Evolutionary conservation across 2,113 vertebrate species (phyloP), one percentile per base, ranked within the genome.

Genomic region (human (Homo sapiens)): DNA sequence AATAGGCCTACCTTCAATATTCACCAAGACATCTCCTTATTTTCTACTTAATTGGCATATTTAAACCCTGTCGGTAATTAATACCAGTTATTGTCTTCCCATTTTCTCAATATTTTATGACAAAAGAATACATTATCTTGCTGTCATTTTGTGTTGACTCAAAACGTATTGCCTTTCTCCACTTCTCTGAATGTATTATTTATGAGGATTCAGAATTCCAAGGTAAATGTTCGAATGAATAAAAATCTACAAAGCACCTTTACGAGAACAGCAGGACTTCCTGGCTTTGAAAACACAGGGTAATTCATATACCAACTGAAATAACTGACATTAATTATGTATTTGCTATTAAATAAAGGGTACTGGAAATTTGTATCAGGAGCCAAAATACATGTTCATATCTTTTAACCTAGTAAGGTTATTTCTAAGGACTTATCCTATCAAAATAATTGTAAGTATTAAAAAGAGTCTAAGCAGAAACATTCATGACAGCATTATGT

Each of bases 171-270:
- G 79, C 59, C 72, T 96, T 94, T 88, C 73, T 96, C 52, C 75
- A 82, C 38, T 96, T 94, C 88, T 43, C 72, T 70, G 35, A 92
- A 92, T 96, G 61, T 40, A 97, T 94, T 97, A 96, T 97, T 96
- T 87, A 97, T 96, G 82, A 96, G 76, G 27, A 96, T 96, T 97
- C 80, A 96, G 48, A 95, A 48, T 97, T 93, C 23, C 38, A 91
- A 4, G 52, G 20, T 78, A 95, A 96, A 94, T 90, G 40, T 97
- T 96, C 48, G 95, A 94, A 87, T 50, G 83, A 93, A 94, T 96
- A 88, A 96, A 98, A 83, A 95, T 79, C 87, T 89, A 93, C 66
- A 80, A 93, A 95, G 88, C 61, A 96, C n/a, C 88, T 93, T 92
- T 84, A 92, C 0, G 25, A 95, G 70, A 48, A 64, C 90, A 95